Percentiles rank a stretch among this genome's conserved stretches.
Evolutionary conservation across 2,797 vertebrate genomes (phyloP).

Genomic region (Kryptopterus vitreolus): DNA sequence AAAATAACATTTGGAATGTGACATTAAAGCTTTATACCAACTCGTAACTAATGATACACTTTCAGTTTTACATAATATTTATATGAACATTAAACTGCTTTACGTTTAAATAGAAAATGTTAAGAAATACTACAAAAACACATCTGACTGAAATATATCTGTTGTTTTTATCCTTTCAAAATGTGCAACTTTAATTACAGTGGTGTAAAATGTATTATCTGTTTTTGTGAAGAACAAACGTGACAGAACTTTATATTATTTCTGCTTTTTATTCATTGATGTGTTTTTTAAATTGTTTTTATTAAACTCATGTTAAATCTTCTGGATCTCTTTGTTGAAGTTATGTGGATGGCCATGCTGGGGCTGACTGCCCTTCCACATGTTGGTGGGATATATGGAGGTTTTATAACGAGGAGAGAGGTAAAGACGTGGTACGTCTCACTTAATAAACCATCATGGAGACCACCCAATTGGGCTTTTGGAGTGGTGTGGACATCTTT

Average conservation of each 20-base stretch:
- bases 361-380: constrained; percentile 76
- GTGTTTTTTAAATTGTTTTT: too few relatives aligned
- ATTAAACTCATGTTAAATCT: neutral
- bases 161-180: neutral
- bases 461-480: constrained; percentile 76
- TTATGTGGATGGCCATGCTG: constrained; percentile 71
- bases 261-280: too few relatives aligned
- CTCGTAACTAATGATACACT: neutral
- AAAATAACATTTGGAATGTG: too few relatives aligned
- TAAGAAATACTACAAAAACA: neutral
- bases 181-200: neutral
- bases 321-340: constrained; percentile 19
- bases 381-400: constrained; percentile 71
- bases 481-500: constrained; percentile 75
- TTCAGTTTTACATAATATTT: neutral
- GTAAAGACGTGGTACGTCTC: constrained; percentile 76
- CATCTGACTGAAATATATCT: too few relatives aligned
- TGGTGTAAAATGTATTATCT: neutral
- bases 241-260: neutral
- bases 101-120: neutral
- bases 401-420: constrained; percentile 68
- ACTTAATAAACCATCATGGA: constrained; percentile 78
- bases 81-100: neutral
- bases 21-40: neutral
- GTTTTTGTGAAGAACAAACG: neutral